Evolutionary conservation across 2,113 vertebrate species (phyloP).

Genomic region (Bubo bubo): DNA sequence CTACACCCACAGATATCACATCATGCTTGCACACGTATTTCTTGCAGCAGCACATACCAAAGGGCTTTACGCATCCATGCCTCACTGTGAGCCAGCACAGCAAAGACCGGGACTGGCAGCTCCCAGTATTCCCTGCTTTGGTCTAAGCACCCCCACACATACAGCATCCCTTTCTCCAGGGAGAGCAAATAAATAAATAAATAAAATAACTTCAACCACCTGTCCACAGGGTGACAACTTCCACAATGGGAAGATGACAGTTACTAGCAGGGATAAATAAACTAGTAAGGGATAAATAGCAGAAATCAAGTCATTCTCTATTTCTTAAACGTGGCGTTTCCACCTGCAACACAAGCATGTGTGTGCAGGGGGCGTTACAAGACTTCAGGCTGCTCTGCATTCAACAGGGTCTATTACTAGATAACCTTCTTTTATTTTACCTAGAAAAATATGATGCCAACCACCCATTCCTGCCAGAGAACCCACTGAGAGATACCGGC

Average conservation of each 20-base stretch:
- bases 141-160: background rate
- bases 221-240: background rate
- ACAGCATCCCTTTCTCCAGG: background rate
- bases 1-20: background rate
- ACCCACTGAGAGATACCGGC: background rate
- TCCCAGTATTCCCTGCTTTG: background rate
- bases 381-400: background rate
- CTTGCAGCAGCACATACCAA: background rate
- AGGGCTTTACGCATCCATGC: fast-evolving
- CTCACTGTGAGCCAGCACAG: background rate
- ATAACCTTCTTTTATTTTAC: background rate
- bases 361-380: background rate
- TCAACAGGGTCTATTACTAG: background rate
- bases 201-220: fast-evolving
- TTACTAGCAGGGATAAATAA: background rate
- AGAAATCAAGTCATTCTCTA: background rate
- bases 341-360: background rate
- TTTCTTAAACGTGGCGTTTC: background rate
- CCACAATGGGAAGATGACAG: background rate
- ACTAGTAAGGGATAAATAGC: background rate
- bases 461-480: background rate
- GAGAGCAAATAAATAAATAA: background rate
- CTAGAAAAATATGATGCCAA: background rate
- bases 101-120: background rate
- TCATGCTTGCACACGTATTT: background rate